A percentile compares a stretch with the other conserved stretches of the same genome.
Conservation (phyloP, 2,113 vertebrate genomes). For the Phasianus colchicus region DNA sequence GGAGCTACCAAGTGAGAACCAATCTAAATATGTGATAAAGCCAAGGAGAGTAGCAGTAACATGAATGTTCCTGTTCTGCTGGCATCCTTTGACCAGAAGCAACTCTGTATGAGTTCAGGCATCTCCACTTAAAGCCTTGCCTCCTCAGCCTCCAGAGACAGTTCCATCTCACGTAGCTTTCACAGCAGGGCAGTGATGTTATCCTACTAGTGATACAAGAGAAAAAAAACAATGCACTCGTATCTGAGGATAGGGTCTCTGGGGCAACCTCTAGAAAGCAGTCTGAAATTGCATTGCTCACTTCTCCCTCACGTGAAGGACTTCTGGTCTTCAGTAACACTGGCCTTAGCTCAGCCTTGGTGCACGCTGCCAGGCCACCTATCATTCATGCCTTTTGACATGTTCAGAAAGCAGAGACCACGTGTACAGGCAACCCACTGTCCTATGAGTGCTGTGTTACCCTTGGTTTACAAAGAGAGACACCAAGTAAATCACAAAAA, state of each 20-base stretch:
- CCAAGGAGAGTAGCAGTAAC: not conserved
- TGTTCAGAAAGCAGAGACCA: not conserved
- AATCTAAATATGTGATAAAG: fast-evolving
- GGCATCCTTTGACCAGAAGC: not conserved
- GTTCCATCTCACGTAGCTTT: not conserved
- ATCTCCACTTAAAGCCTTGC: not conserved
- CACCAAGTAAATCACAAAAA: not conserved
- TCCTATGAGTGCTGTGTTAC: fast-evolving
- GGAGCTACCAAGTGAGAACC: not conserved
- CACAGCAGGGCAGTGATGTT: not conserved
- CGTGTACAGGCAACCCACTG: fast-evolving
- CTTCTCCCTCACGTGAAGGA: not conserved
- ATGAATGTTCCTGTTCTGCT: fast-evolving
- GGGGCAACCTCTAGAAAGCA: fast-evolving
- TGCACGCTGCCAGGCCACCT: not conserved
- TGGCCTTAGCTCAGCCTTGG: not conserved
- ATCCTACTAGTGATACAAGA: not conserved
- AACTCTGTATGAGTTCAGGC: fast-evolving
- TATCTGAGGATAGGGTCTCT: not conserved
- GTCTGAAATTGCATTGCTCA: not conserved
- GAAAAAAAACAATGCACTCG: not conserved
- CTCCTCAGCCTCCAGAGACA: not conserved
- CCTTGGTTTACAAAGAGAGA: not conserved
- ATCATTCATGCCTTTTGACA: not conserved
- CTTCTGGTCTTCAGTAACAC: not conserved